Evolutionary conservation across 2,113 vertebrate genomes (phyloP).

Genomic region (Lasiurus cinereus): DNA sequence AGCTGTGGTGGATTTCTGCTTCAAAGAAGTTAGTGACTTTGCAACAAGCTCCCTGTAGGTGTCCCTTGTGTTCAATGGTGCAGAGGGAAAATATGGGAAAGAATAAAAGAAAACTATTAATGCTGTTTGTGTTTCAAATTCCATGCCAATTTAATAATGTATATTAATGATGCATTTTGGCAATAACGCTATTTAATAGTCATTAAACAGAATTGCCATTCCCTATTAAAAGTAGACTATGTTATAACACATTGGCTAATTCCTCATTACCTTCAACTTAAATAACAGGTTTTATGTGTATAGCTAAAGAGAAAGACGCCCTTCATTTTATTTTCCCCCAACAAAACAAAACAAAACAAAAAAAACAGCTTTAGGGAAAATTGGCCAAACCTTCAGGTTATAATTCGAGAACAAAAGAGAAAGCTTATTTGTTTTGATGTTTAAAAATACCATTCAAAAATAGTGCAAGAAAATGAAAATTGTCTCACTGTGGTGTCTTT

Average conservation of each 20-base stretch:
- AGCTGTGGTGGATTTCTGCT: not conserved
- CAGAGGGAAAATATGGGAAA: not conserved
- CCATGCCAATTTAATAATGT: slow-evolving; percentile 60
- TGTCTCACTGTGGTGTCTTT: not conserved
- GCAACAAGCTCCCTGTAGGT: not conserved
- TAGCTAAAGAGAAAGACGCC: not conserved
- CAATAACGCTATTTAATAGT: slow-evolving; percentile 74
- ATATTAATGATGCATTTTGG: slow-evolving; percentile 71
- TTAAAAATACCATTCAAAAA: slow-evolving; percentile 30
- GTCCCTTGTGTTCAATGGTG: not conserved
- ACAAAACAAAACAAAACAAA: no score
- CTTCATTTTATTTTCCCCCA: slow-evolving; percentile 54
- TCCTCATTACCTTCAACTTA: slow-evolving; percentile 58
- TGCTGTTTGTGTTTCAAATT: slow-evolving; percentile 60
- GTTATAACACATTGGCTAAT: slow-evolving; percentile 60
- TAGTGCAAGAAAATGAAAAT: not conserved
- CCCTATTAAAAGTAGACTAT: slow-evolving; percentile 47
- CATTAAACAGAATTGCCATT: slow-evolving; percentile 67
- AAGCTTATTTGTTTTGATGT: not conserved
- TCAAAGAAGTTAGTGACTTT: not conserved
- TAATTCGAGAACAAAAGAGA: slow-evolving; percentile 44
- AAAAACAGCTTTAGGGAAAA: slow-evolving; percentile 6
- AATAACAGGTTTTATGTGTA: slow-evolving; percentile 58
- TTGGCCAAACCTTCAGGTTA: not conserved
- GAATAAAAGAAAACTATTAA: slow-evolving; percentile 55